phyloP scores from a whole-genome alignment of 2,797 vertebrate genomes.

The Typhlichthys subterraneus region DNA sequence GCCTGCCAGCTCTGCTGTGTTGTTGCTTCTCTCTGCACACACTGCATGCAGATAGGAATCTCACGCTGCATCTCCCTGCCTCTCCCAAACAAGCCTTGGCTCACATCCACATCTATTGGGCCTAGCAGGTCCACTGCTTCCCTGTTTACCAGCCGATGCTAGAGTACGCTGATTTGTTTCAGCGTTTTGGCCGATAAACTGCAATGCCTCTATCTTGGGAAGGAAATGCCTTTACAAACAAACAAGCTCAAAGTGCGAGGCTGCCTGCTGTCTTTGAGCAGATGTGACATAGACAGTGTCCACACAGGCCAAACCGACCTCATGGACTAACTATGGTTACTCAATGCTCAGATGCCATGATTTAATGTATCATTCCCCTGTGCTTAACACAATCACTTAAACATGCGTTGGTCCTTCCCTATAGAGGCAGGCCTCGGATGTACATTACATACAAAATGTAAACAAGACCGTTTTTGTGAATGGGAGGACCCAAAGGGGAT shows the following conservation, averaged over 20 bases:
- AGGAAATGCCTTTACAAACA: constrained; percentile 72
- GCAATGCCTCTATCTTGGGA: constrained; percentile 33
- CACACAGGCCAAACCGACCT: constrained; percentile 28
- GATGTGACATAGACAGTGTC: constrained; percentile 33
- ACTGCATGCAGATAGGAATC: constrained; percentile 48
- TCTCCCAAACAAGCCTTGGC: constrained; percentile 23
- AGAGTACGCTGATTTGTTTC: constrained; percentile 14
- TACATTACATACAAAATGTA: constrained; percentile 5
- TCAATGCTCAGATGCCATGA: constrained; percentile 9
- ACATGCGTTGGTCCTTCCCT: background rate
- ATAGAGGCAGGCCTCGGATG: background rate
- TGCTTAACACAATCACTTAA: constrained; percentile 12
- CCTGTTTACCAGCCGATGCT: constrained; percentile 13
- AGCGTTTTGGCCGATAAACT: constrained; percentile 35
- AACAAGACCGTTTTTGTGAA: too few relatives aligned
- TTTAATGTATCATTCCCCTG: constrained; percentile 5
- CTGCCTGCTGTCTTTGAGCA: constrained; percentile 33
- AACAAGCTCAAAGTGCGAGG: constrained; percentile 52
- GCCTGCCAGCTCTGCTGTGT: constrained; percentile 64
- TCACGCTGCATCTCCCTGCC: constrained; percentile 41
- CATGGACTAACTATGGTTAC: constrained; percentile 20
- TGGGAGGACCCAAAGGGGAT: background rate
- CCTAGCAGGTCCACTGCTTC: constrained; percentile 17
- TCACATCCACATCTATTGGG: constrained; percentile 21
- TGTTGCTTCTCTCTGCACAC: constrained; percentile 56